Evolutionary conservation across 1,140 invertebrate species (phyloP), one percentile per base, ranked within the genome.

Genomic region (Lepeophtheirus salmonis): DNA sequence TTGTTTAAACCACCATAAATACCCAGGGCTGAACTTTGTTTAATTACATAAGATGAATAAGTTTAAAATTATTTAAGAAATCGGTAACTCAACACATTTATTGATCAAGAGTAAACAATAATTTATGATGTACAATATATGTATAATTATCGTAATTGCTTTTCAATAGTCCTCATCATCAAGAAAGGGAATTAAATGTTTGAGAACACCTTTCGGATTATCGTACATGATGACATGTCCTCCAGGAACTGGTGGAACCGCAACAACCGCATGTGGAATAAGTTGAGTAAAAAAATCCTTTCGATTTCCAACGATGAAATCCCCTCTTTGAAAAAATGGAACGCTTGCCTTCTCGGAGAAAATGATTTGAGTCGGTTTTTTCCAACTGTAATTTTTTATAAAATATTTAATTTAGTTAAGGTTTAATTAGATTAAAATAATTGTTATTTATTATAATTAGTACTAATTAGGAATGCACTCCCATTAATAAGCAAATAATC

Each of bases 211-310:
- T 52, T 21, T 52, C 10, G 50, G 50, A 52, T 52, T 52, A 52
- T 52, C 50, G 50, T 52, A 52, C 21, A 18, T 16, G 50, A 52
- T 52, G n/a, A 52, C n/a, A 52, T 52, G 50, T 16, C 50, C 50
- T 52, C 50, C 50, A 6, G 12, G 12, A 10, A 52, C 6, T 10
- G n/a, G n/a, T 52, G 50, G 50, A 22, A 4, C 20, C n/a, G 30
- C 6, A 13, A 52, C 20, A 6, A 6, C 4, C 4, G 50, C 50
- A 52, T 52, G 50, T 10, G 50, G 50, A 52, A 52, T 52, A 16
- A 52, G 50, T 16, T 22, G 50, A 6, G n/a, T 21, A 22, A 52
- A 52, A 21, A 52, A 52, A 16, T 52, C 50, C 50, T 16, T 52
- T 16, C 50, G 50, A 52, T 52, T 52, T 10, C 50, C 50, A 12